phyloP scores from a whole-genome alignment of 2,888 invertebrate genomes.

The Tinea trinotella region DNA sequence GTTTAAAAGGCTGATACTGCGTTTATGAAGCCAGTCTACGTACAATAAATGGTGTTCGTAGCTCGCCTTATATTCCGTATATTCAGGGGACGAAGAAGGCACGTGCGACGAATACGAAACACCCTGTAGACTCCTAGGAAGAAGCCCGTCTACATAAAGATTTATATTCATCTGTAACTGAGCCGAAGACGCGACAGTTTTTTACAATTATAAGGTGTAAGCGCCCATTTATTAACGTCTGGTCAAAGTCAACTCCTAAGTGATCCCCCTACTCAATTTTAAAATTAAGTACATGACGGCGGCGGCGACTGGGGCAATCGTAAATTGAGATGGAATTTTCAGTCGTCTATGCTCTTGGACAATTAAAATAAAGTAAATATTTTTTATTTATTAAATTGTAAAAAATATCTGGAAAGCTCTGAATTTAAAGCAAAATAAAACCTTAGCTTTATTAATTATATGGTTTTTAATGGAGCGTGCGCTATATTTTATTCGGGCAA shows the following conservation, averaged over 20 bases:
- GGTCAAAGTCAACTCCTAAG: conserved; percentile 31
- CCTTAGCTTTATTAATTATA: no score
- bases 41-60: conserved; percentile 58
- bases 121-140: conserved; percentile 28
- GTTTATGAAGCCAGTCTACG: conserved; percentile 31
- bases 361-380: no score
- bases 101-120: conserved; percentile 60
- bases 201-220: conserved; percentile 69
- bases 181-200: conserved; percentile 67
- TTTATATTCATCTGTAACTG: conserved; percentile 70
- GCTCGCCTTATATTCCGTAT: conserved; percentile 42
- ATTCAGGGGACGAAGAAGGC: conserved; percentile 62
- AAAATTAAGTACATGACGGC: background rate
- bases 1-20: conserved; percentile 13
- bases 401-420: no score
- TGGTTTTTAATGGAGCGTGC: no score
- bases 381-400: no score
- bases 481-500: no score
- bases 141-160: conserved; percentile 65
- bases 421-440: no score
- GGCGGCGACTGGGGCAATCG: no score
- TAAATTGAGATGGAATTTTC: no score
- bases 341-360: no score
- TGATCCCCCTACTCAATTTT: background rate
- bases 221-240: conserved; percentile 67